A percentile compares a stretch with the other conserved stretches of the same genome.
Conservation (phyloP, 1,140 invertebrate genomes). For the Drosophila quadrilineata region DNA sequence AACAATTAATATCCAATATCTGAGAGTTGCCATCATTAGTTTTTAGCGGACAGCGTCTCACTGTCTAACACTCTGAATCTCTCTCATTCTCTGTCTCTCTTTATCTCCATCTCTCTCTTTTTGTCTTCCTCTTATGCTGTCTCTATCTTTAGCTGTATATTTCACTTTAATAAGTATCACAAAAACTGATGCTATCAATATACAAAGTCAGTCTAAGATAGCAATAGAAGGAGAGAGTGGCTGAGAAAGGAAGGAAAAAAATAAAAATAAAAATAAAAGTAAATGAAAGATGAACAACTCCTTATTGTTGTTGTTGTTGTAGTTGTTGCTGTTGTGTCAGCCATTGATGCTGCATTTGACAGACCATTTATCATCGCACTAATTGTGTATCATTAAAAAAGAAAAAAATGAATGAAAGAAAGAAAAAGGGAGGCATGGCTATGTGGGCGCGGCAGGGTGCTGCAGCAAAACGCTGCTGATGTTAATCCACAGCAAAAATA, state of each 20-base stretch:
- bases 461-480: conserved; percentile 31
- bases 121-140: too few species aligned
- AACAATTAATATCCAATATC: conserved; percentile 80
- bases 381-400: conserved; percentile 81
- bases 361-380: conserved; percentile 81
- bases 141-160: conserved; percentile 45
- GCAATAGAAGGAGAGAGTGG: too few species aligned
- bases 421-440: conserved; percentile 3
- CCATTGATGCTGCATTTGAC: conserved; percentile 76
- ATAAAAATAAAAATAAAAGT: conserved; percentile 10
- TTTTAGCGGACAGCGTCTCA: conserved; percentile 19
- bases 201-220: conserved; percentile 47
- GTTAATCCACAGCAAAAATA: conserved; percentile 67
- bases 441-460: conserved; percentile 31
- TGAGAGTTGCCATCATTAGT: conserved; percentile 61
- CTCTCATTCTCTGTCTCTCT: neutral
- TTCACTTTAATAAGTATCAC: conserved; percentile 37
- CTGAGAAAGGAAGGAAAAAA: conserved; percentile 1
- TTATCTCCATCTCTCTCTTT: too few species aligned
- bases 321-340: conserved; percentile 36
- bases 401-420: neutral
- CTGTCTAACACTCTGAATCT: conserved; percentile 23
- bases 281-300: conserved; percentile 20
- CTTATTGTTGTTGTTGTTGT: conserved; percentile 19
- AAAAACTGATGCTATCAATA: conserved; percentile 62